Base-by-base conservation (phyloP, 2,888 invertebrate genomes). In the Melieria picta region DNA sequence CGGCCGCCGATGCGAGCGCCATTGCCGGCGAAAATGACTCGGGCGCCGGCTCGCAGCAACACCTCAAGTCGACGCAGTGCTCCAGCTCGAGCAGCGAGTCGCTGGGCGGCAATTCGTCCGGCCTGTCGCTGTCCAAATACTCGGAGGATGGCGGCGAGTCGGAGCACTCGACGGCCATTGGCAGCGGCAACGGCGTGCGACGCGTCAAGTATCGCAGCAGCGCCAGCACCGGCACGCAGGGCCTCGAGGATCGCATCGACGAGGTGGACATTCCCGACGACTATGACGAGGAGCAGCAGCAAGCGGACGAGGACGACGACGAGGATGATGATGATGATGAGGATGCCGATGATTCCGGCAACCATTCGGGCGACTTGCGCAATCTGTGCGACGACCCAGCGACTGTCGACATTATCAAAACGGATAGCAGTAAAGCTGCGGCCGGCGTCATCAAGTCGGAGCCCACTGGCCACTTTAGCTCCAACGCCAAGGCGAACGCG, bases 201-300 rank as follows among this genome's bases (percentile, higher is more conserved):
- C 76, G 83, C 42, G 80, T 82, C 47, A 83, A 83, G 65, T 84
- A 84, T 60, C 74, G 76, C 66, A 83, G 81, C 69, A 82, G 82
- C 4, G 82, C 80, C n/a, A 83, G 83, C 52, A 79, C 81, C 1
- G 82, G 83, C 2, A 81, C 81, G 7, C 80, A 82, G 60, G 83
- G 80, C 11, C 73, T 83, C 7, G 84, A 85, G 74, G 82, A 81
- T 77, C 83, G 82, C 72, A 85, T 83, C 66, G 84, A 82, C 55
- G 85, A 83, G 70, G 83, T 83, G 1, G 83, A 79, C n/a, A 79
- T 80, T 50, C 76, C 77, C 45, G 82, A 81, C 65, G 81, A 77
- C 67, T 72, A 76, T n/a, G 75, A 76, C 7, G 78, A 78, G 7
- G 79, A 77, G 0, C 72, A 62, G 10, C 72, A 73, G 60, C 74